Base-by-base conservation (phyloP, 2,113 vertebrate species). In the Fregata magnificens region DNA sequence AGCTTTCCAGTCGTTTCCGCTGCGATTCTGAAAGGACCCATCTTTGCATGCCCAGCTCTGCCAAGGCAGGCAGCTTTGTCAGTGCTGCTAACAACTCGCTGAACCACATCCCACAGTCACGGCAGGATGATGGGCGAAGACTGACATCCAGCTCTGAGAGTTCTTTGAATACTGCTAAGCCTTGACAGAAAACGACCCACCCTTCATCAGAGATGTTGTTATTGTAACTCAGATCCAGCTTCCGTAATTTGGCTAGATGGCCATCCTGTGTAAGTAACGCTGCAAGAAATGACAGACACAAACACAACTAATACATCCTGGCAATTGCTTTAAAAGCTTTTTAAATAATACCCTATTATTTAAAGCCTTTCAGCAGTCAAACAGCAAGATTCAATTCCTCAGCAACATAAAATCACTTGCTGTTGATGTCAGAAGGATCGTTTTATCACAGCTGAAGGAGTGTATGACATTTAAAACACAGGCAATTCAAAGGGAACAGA, bases 161-260 rank as follows among this genome's bases (percentile, higher is more conserved):
- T 2, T 98, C 98, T 92, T 97, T 97, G 61, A 99, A 98, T 45
- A 93, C 95, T 71, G 77, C 50, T 15, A 99, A 44, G 19, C 93
- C 98, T 16, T 96, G 95, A 31, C 98, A 99, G 93, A 99, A 96
- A 7, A 59, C 26, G 2, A 93, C 63, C 99, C 99, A 99, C 72
- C 98, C 99, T 9, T 95, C 92, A 0, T 98, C 98, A 12, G 96
- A 97, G 20, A 99, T 82, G 6, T 34, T 96, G 79, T 98, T 89
- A 3, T 99, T 99, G 24, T 99, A 99, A 79, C 99, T 99, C 86
- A 99, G 95, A 89, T 99, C 98, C 85, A 99, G 88, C 22, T 95
- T 92, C 74, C 32, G 97, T 47, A 99, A 93, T 45, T 95, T 98
- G 61, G 97, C 84, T 53, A 99, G 97, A 7, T 82, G 96, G 29